phyloP scores from a whole-genome alignment of 2,888 invertebrate genomes.

The Orchesella flavescens region DNA sequence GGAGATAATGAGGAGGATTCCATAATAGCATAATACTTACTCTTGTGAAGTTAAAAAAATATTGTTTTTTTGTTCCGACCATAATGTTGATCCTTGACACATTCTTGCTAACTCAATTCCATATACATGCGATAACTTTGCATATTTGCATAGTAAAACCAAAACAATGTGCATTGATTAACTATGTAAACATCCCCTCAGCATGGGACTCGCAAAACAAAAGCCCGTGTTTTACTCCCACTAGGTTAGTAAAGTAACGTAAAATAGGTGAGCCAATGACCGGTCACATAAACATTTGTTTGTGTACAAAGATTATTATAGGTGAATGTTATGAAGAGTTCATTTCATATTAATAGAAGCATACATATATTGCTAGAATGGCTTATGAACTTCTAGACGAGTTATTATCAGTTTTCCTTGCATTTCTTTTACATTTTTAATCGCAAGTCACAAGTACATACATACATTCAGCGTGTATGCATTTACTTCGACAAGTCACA shows the following conservation, averaged over 20 bases:
- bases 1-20: not conserved
- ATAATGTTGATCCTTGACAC: slow-evolving; percentile 39
- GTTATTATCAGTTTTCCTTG: no score
- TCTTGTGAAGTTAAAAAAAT: not conserved
- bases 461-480: no score
- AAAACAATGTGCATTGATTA: slow-evolving; percentile 2
- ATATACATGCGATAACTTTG: slow-evolving; percentile 6
- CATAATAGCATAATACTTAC: not conserved
- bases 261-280: slow-evolving; percentile 60
- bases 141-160: slow-evolving; percentile 4
- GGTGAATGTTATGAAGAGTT: slow-evolving; percentile 7
- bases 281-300: slow-evolving; percentile 44
- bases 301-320: not conserved
- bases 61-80: not conserved
- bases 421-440: no score
- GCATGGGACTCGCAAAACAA: slow-evolving; percentile 25
- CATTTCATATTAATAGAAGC: no score
- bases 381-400: no score
- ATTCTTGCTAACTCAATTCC: slow-evolving; percentile 26
- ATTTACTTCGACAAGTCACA: no score
- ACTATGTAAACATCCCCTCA: slow-evolving; percentile 1
- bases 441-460: no score
- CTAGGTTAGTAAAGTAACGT: slow-evolving; percentile 48
- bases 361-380: no score
- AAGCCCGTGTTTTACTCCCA: slow-evolving; percentile 12